Percentiles rank a stretch among this genome's conserved stretches.
These are phyloP conservation scores for Pedionomus torquatus DNA, from an alignment of 2,113 vertebrate genomes.

Conservation along the genomic window DNA sequence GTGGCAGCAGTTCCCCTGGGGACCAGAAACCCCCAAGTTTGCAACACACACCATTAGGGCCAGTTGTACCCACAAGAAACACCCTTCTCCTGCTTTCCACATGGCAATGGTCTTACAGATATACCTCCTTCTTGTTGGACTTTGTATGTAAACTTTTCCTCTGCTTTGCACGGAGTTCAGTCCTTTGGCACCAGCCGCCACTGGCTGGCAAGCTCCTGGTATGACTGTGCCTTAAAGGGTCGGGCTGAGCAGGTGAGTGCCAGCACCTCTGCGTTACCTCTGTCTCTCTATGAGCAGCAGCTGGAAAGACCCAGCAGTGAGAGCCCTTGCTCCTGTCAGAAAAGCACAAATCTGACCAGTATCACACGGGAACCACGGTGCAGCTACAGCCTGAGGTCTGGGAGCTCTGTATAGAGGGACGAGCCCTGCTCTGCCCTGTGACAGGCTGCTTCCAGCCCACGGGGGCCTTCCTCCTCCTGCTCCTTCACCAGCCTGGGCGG, in stretches of 20 bases:
- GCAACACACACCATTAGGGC: neutral
- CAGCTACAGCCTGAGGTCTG: neutral
- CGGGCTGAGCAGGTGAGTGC: accelerated
- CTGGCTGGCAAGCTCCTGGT: neutral
- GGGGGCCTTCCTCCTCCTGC: neutral
- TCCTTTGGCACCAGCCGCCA: neutral
- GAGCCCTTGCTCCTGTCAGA: neutral
- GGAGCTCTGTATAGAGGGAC: accelerated
- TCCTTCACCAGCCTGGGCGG: neutral
- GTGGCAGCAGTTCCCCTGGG: neutral
- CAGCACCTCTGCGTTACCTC: neutral
- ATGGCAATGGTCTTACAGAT: neutral
- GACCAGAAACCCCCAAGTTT: neutral
- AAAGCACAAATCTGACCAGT: neutral
- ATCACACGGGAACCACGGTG: accelerated
- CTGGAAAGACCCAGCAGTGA: neutral
- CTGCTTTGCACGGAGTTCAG: neutral
- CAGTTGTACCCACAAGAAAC: neutral
- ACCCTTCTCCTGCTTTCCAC: neutral
- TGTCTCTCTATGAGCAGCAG: accelerated
- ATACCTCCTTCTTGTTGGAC: neutral
- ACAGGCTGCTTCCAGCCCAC: neutral
- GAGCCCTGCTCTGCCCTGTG: neutral
- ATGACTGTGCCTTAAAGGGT: neutral
- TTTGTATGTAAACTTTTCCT: neutral